Evolutionary conservation across 1,140 invertebrate genomes (phyloP).

Genomic region (Himalopsyche phryganea): DNA sequence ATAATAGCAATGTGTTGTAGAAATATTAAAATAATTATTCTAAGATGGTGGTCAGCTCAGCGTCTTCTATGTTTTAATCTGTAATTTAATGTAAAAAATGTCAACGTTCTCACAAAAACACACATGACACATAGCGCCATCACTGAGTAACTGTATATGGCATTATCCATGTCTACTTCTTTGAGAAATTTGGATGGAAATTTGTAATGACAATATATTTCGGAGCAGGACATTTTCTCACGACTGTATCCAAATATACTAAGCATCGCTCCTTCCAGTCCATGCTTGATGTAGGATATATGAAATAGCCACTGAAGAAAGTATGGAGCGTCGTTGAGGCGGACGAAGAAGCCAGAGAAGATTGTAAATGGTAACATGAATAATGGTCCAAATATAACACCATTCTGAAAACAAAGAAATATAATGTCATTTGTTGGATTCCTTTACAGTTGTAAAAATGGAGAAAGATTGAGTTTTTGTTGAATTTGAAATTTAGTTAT

Average conservation of each 20-base stretch:
- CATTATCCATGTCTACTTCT: conserved; percentile 70
- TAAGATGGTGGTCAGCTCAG: no score
- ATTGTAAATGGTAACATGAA: conserved; percentile 81
- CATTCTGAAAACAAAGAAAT: conserved; percentile 56
- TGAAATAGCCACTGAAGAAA: conserved; percentile 84
- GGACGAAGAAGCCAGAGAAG: conserved; percentile 89
- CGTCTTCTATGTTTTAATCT: conserved; percentile 56
- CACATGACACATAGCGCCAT: conserved; percentile 59
- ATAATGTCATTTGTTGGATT: background rate
- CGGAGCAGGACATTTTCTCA: conserved; percentile 59
- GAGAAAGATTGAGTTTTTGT: no score
- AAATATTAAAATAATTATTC: no score
- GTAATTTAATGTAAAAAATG: conserved; percentile 65
- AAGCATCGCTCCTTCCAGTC: conserved; percentile 66
- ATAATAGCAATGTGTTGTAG: no score
- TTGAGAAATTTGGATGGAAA: conserved; percentile 67
- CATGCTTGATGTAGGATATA: conserved; percentile 76
- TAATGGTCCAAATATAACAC: conserved; percentile 81
- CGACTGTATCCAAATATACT: conserved; percentile 66
- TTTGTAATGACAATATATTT: conserved; percentile 66
- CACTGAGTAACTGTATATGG: conserved; percentile 56
- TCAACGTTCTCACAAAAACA: conserved; percentile 58
- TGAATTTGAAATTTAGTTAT: no score
- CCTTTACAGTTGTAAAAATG: background rate
- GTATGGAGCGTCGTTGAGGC: conserved; percentile 73